Base-by-base conservation (phyloP, 2,888 invertebrate genomes). In the Perizoma affinitatum region DNA sequence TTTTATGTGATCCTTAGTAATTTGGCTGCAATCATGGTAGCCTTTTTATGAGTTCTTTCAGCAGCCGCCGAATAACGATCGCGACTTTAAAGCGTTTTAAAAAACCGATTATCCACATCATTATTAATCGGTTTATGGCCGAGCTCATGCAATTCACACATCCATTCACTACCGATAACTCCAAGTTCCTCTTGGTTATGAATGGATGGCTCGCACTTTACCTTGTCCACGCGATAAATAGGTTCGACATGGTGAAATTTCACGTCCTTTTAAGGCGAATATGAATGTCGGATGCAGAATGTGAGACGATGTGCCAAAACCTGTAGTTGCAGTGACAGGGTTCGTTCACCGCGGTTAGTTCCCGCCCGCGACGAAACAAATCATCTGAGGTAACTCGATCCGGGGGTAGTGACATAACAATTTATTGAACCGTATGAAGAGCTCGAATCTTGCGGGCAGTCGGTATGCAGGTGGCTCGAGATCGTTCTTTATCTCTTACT, bases 311-410 rank as follows among this genome's bases (percentile, higher is more conserved):
- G 83, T 76, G 73, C 87, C 88, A 83, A 88, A 91, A 91, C 90
- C 86, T 83, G 90, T 86, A 86, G 80, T 76, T 75, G 71, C 77
- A 79, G 84, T 86, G 86, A 86, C 86, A 86, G 83, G 84, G 91
- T 90, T 91, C 91, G 86, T 91, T 91, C 86, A 91, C 91, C 91
- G 88, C 79, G 73, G 58, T 58, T 75, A 75, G 78, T 75, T 70
- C 73, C 68, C 68, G 69, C 73, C 71, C 68, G 74, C 73, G 74
- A 74, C 75, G 74, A 80, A 84, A 85, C 87, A 86, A 82, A 87
- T 88, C 86, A 87, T 84, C 79, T 80, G 58, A 62, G 40, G 79
- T 79, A 81, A 77, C 80, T 79, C 72, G 77, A 79, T 73, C 71
- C 67, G 64, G 71, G 71, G 72, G 72, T 72, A 68, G 75, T 79